These are phyloP conservation scores for Pyrrhia umbra DNA, from an alignment of 2,888 invertebrate genomes.

Conservation along the genomic window DNA sequence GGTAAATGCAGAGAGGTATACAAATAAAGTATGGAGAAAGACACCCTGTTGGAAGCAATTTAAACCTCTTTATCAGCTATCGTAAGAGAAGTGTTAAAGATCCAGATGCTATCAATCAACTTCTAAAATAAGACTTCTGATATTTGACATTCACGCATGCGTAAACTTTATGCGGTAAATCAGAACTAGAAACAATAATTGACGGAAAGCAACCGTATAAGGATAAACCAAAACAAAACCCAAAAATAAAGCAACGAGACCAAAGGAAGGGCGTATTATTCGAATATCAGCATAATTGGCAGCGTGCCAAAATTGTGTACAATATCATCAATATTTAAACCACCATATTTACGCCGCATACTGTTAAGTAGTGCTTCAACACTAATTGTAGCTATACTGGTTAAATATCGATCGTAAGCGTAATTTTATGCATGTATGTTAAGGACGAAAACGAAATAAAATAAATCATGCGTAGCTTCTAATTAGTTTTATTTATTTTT, in stretches of 20 bases:
- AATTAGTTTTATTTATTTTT: no score
- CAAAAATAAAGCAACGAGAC: conserved; percentile 32
- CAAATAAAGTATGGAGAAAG: not conserved
- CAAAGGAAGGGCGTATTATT: conserved; percentile 27
- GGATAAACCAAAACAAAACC: conserved; percentile 10
- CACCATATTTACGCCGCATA: conserved; percentile 37
- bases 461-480: conserved; percentile 31
- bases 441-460: conserved; percentile 46
- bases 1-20: not conserved
- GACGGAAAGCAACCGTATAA: not conserved
- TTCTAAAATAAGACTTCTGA: no score
- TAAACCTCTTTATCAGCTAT: no score
- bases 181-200: no score
- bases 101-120: no score
- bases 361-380: conserved; percentile 31
- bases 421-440: conserved; percentile 48
- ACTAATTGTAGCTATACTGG: conserved; percentile 21
- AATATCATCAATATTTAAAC: conserved; percentile 44
- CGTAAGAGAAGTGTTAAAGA: no score
- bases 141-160: no score
- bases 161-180: no score
- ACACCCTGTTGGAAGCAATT: no score
- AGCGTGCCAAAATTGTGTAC: conserved; percentile 29
- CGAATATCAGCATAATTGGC: conserved; percentile 25
- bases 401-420: conserved; percentile 14